phyloP scores from a whole-genome alignment of 2,888 invertebrate species.

The Stegophylla sp. region DNA sequence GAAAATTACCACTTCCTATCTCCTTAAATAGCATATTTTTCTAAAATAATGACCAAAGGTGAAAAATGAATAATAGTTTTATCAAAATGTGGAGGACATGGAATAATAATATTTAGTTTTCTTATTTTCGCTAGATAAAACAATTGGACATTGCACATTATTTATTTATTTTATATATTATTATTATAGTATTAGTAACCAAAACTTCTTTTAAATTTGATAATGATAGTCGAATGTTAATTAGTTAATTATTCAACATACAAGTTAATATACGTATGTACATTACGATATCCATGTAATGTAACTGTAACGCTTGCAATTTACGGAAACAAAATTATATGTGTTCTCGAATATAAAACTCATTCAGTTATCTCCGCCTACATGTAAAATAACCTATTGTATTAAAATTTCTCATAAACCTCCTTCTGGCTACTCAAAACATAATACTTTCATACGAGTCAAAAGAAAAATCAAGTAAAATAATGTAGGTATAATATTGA shows the following conservation, averaged over 20 bases:
- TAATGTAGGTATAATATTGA: too few relatives aligned
- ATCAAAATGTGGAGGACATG: constrained; percentile 4
- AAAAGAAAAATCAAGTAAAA: too few relatives aligned
- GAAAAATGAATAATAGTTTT: background rate
- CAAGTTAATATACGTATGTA: background rate
- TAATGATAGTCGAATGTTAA: background rate
- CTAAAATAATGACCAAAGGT: background rate
- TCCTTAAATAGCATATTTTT: background rate
- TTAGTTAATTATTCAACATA: constrained; percentile 2
- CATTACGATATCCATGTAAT: too few relatives aligned
- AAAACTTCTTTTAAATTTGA: background rate
- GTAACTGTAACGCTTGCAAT: too few relatives aligned
- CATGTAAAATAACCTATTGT: too few relatives aligned
- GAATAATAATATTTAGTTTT: background rate
- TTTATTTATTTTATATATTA: background rate
- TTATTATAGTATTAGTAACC: background rate
- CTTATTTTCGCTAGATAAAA: constrained; percentile 24
- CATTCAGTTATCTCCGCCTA: too few relatives aligned
- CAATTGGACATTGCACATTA: constrained; percentile 17
- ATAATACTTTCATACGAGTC: too few relatives aligned
- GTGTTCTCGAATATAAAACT: too few relatives aligned
- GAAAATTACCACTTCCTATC: too few relatives aligned
- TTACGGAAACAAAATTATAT: constrained; percentile 5
- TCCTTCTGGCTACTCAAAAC: too few relatives aligned
- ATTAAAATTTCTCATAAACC: too few relatives aligned